These are phyloP conservation scores for Lepus oiostolus DNA, from an alignment of 2,797 vertebrate genomes.

Conservation along the genomic window DNA sequence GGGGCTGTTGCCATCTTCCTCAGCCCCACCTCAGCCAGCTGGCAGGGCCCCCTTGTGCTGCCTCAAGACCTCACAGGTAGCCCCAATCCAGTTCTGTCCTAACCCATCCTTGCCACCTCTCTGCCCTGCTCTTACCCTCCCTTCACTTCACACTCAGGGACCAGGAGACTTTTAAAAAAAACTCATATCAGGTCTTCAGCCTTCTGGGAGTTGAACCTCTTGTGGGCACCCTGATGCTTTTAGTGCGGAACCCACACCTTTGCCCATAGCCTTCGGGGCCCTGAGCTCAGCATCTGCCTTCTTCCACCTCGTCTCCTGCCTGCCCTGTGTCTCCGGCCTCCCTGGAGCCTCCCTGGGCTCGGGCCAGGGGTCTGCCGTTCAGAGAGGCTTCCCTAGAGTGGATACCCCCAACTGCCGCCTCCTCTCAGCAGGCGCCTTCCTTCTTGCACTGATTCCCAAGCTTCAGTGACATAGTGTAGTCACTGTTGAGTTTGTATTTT, in stretches of 20 bases:
- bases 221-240: accelerated
- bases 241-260: not conserved
- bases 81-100: not conserved
- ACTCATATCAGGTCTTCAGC: not conserved
- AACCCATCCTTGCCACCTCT: not conserved
- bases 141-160: not conserved
- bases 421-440: not conserved
- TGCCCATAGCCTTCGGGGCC: not conserved
- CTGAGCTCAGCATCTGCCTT: not conserved
- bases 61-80: not conserved
- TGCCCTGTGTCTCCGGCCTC: not conserved
- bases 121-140: not conserved
- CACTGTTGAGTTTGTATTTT: slow-evolving; percentile 18
- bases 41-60: not conserved
- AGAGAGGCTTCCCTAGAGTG: slow-evolving; percentile 12
- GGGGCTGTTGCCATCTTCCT: slow-evolving; percentile 50
- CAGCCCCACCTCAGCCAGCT: not conserved
- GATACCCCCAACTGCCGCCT: not conserved
- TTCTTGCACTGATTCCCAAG: not conserved
- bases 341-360: no score
- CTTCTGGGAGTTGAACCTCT: not conserved
- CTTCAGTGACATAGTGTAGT: not conserved
- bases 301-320: not conserved
- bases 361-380: not conserved
- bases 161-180: not conserved